A percentile compares a stretch with the other conserved stretches of the same genome.
phyloP scores from a whole-genome alignment of 2,888 invertebrate species.

The Spisula subtruncata region DNA sequence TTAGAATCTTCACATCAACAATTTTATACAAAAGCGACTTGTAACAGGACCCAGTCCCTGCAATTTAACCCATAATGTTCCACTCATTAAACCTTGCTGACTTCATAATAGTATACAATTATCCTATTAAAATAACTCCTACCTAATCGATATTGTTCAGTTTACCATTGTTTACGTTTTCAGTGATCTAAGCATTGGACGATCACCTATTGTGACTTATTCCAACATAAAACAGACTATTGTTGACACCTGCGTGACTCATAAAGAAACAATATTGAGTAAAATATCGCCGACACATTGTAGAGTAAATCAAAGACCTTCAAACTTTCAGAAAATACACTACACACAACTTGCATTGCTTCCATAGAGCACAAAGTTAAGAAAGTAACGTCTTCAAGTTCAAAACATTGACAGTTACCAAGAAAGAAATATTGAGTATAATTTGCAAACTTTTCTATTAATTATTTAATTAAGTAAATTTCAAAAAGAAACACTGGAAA shows the following conservation, averaged over 20 bases:
- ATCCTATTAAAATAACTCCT: conserved; percentile 51
- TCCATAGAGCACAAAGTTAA: background rate
- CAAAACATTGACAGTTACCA: too few species aligned
- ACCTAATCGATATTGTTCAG: conserved; percentile 49
- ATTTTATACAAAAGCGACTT: conserved; percentile 52
- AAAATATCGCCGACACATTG: background rate
- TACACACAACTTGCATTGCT: background rate
- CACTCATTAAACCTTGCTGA: conserved; percentile 58
- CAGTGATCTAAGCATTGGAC: background rate
- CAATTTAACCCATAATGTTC: conserved; percentile 42
- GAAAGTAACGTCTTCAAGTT: background rate
- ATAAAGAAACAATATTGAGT: background rate
- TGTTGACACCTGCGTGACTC: background rate
- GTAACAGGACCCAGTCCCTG: conserved; percentile 54
- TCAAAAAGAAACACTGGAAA: background rate
- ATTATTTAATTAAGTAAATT: background rate
- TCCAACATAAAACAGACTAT: background rate
- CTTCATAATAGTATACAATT: conserved; percentile 60
- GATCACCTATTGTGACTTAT: background rate
- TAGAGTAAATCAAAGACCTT: background rate
- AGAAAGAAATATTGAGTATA: too few species aligned
- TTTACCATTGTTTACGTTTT: conserved; percentile 25
- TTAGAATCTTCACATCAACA: conserved; percentile 55
- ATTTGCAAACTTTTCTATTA: background rate
- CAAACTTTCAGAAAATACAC: conserved; percentile 16